A percentile compares a stretch with the other conserved stretches of the same genome.
Conservation (phyloP, 1,140 invertebrate genomes). For the Oryctes rhinoceros region DNA sequence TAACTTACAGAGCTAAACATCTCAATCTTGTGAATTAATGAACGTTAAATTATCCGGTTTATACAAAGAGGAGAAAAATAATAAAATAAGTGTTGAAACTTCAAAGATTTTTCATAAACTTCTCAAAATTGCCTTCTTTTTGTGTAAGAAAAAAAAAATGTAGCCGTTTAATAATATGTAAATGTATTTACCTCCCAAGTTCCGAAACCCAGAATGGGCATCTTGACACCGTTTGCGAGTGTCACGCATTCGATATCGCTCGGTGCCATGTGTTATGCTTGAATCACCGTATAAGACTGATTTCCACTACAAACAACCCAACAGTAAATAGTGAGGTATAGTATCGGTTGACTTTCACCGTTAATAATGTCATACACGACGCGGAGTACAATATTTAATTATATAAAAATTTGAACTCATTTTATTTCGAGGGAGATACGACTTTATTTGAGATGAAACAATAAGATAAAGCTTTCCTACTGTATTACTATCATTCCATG, state of each 20-base stretch:
- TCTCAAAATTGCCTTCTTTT: too few relatives aligned
- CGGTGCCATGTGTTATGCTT: not conserved
- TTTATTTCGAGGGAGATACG: too few relatives aligned
- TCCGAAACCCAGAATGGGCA: slow-evolving; percentile 47
- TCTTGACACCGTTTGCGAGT: slow-evolving; percentile 10
- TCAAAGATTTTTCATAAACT: too few relatives aligned
- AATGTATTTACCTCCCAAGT: slow-evolving; percentile 47
- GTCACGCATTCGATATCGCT: not conserved
- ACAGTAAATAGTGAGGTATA: not conserved
- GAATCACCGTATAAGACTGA: not conserved
- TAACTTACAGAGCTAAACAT: too few relatives aligned
- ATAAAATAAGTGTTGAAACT: too few relatives aligned
- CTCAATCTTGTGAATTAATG: too few relatives aligned
- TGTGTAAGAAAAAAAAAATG: too few relatives aligned
- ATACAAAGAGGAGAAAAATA: too few relatives aligned
- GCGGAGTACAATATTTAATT: not conserved
- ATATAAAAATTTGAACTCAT: not conserved
- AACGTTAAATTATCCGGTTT: too few relatives aligned
- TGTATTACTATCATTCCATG: too few relatives aligned
- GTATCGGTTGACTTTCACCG: slow-evolving; percentile 21
- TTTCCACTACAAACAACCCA: too few relatives aligned
- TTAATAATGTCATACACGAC: not conserved
- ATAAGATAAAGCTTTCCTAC: not conserved
- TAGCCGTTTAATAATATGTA: too few relatives aligned
- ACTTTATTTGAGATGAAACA: not conserved